These are phyloP conservation scores for Cheilosia pagana DNA, from an alignment of 2,888 invertebrate genomes.

Conservation along the genomic window DNA sequence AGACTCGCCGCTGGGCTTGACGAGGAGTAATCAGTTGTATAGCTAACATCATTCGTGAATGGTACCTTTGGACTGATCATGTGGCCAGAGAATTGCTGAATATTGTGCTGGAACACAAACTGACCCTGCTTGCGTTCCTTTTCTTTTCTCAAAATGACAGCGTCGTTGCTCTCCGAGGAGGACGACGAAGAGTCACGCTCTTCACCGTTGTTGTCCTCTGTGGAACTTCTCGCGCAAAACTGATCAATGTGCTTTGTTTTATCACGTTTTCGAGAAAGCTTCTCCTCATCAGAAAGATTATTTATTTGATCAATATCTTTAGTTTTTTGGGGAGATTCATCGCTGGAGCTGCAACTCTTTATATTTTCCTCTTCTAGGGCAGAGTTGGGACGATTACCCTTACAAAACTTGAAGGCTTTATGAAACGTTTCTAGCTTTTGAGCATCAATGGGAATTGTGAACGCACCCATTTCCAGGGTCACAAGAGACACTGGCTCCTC, in stretches of 20 bases:
- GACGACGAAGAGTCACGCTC: slow-evolving; percentile 78
- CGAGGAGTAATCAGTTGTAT: slow-evolving; percentile 82
- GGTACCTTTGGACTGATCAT: slow-evolving; percentile 81
- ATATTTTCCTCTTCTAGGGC: slow-evolving; percentile 26
- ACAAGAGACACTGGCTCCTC: slow-evolving; percentile 82
- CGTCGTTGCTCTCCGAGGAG: slow-evolving; percentile 80
- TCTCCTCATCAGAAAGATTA: slow-evolving; percentile 82
- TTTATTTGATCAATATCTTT: slow-evolving; percentile 78
- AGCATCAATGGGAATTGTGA: slow-evolving; percentile 53
- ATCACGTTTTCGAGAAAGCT: slow-evolving; percentile 76
- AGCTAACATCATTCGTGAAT: slow-evolving; percentile 81
- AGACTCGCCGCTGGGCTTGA: slow-evolving; percentile 82
- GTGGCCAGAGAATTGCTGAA: slow-evolving; percentile 86
- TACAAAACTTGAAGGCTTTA: slow-evolving; percentile 82
- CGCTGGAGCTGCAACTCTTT: slow-evolving; percentile 78
- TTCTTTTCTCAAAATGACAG: slow-evolving; percentile 83
- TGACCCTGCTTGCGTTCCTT: slow-evolving; percentile 86
- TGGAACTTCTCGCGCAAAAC: slow-evolving; percentile 37
- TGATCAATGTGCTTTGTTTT: slow-evolving; percentile 58
- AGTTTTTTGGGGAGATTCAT: slow-evolving; percentile 76
- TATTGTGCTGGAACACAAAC: slow-evolving; percentile 85
- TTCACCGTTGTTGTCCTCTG: slow-evolving; percentile 76
- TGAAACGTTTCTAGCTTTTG: slow-evolving; percentile 82
- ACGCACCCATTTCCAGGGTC: slow-evolving; percentile 76
- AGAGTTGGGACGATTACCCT: slow-evolving; percentile 73